Percentiles rank a stretch among this genome's conserved stretches.
Conservation (phyloP, 2,797 vertebrate genomes). For the Capromys pilorides region DNA sequence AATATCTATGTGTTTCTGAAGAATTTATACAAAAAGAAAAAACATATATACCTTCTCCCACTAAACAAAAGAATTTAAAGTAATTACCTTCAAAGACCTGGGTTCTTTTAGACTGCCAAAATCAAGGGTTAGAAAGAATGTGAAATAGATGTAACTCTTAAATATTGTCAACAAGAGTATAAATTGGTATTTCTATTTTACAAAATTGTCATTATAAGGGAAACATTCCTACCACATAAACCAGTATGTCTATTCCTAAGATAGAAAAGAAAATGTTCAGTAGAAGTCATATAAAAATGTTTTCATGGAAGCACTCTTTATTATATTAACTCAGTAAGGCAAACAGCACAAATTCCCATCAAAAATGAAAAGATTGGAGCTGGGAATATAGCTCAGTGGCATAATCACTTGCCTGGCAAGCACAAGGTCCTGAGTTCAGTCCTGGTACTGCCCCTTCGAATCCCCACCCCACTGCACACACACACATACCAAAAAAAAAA, state of each 20-base stretch:
- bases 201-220: neutral
- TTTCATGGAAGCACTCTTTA: neutral
- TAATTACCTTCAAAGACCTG: neutral
- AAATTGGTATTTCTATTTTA: neutral
- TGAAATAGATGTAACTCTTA: neutral
- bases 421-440: no score
- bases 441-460: no score
- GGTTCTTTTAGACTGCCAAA: slow-evolving; percentile 17
- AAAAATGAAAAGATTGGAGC: neutral
- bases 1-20: neutral
- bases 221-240: neutral
- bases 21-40: slow-evolving; percentile 18
- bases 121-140: slow-evolving; percentile 16
- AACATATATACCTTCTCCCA: neutral
- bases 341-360: neutral
- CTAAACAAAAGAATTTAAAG: slow-evolving; percentile 7
- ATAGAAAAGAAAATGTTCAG: neutral
- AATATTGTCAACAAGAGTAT: neutral
- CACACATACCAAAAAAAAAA: no score
- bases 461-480: no score
- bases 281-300: neutral
- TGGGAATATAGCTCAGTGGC: no score
- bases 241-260: neutral
- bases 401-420: no score
- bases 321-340: neutral